Percentiles rank a stretch among this genome's conserved stretches.
Evolutionary conservation across 2,797 vertebrate species (phyloP).

Genomic region (Selene dorsalis): DNA sequence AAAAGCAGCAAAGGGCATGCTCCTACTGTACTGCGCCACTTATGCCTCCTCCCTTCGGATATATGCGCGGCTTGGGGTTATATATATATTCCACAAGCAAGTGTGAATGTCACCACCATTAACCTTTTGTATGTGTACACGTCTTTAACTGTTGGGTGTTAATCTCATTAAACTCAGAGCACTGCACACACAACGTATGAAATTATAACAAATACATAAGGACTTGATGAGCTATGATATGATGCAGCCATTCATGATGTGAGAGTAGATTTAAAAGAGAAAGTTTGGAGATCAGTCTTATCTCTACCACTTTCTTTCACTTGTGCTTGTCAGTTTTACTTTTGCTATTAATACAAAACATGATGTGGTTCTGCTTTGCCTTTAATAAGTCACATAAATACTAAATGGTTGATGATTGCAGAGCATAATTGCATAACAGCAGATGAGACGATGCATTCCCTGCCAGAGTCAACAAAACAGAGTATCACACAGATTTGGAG

Average conservation of each 20-base stretch:
- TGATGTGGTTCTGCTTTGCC: no score
- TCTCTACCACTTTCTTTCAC: no score
- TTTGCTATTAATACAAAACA: neutral
- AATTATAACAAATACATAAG: neutral
- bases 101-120: constrained; percentile 25
- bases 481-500: no score
- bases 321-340: neutral
- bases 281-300: neutral
- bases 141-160: neutral
- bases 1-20: constrained; percentile 13
- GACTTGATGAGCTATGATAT: no score
- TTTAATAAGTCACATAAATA: neutral
- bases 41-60: neutral
- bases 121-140: constrained; percentile 1
- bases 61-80: neutral
- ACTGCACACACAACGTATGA: neutral
- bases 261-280: neutral
- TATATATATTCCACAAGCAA: constrained; percentile 3
- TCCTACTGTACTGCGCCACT: neutral
- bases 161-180: neutral
- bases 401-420: constrained; percentile 15
- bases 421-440: neutral
- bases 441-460: neutral
- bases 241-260: neutral
- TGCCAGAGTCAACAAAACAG: no score